Evolutionary conservation across 2,888 invertebrate genomes (phyloP).

Genomic region (Vanessa cardui): DNA sequence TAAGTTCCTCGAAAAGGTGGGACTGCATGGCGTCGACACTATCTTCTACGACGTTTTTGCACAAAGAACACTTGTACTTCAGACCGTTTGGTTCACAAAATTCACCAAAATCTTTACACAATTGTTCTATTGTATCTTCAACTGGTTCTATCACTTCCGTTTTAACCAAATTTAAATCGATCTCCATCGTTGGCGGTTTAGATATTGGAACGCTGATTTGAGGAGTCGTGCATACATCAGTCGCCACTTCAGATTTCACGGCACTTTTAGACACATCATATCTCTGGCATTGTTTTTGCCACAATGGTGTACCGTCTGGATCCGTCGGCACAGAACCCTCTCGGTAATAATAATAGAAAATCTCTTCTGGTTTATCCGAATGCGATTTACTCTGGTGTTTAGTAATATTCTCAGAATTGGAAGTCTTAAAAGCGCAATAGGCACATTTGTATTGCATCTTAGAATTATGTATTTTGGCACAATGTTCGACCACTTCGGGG

Average conservation of each 20-base stretch:
- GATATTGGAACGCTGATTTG: slow-evolving; percentile 34
- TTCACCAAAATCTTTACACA: slow-evolving; percentile 60
- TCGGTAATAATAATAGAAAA: slow-evolving; percentile 82
- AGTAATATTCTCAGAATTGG: slow-evolving; percentile 80
- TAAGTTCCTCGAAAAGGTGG: slow-evolving; percentile 86
- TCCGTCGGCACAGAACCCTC: slow-evolving; percentile 63
- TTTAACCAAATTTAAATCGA: slow-evolving; percentile 69
- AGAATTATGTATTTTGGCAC: slow-evolving; percentile 82
- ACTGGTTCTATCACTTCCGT: slow-evolving; percentile 51
- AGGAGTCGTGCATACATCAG: slow-evolving; percentile 19
- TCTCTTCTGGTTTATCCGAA: slow-evolving; percentile 60
- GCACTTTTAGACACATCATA: slow-evolving; percentile 42
- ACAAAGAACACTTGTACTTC: slow-evolving; percentile 84
- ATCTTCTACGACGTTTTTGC: slow-evolving; percentile 82
- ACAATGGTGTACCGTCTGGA: slow-evolving; percentile 59
- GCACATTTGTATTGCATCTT: slow-evolving; percentile 88
- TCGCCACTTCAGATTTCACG: slow-evolving; percentile 56
- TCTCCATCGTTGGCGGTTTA: slow-evolving; percentile 19
- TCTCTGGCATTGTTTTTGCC: slow-evolving; percentile 64
- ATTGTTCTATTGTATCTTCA: slow-evolving; percentile 50
- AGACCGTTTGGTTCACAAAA: slow-evolving; percentile 80
- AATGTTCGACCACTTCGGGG: slow-evolving; percentile 84
- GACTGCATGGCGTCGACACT: slow-evolving; percentile 83
- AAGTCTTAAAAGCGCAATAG: slow-evolving; percentile 83
- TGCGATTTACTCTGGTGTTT: slow-evolving; percentile 85